phyloP scores from a whole-genome alignment of 2,113 vertebrate genomes.

The Polypterus bichir region DNA sequence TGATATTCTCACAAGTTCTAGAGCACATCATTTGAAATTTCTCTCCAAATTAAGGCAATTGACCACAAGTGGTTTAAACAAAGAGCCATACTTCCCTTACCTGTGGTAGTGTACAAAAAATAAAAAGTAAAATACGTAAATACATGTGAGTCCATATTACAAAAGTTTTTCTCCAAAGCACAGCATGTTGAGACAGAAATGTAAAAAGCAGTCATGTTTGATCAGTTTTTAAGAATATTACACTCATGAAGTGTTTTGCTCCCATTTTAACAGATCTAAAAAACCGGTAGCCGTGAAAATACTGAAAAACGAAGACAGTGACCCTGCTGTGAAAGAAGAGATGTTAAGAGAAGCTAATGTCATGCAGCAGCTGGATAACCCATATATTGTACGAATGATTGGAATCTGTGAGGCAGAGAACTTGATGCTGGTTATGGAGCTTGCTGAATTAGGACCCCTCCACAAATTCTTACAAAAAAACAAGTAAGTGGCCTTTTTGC shows the following conservation, averaged over 20 bases:
- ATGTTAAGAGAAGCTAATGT: constrained; percentile 79
- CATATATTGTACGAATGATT: constrained; percentile 95
- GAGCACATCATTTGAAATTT: too few relatives aligned
- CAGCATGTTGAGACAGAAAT: background rate
- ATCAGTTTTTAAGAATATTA: background rate
- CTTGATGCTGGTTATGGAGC: constrained; percentile 97
- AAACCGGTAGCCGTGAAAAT: constrained; percentile 88
- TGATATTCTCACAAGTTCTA: too few relatives aligned
- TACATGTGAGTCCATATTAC: background rate
- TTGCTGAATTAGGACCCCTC: constrained; percentile 84
- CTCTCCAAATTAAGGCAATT: too few relatives aligned
- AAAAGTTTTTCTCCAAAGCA: background rate
- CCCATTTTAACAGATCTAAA: constrained; percentile 48
- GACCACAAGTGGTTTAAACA: too few relatives aligned
- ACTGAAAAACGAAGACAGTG: constrained; percentile 77
- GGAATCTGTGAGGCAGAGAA: constrained; percentile 87
- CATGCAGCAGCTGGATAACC: constrained; percentile 94
- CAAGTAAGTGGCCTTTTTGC: constrained; percentile 45
- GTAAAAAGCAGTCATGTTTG: background rate
- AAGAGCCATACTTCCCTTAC: too few relatives aligned
- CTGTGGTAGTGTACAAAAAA: background rate
- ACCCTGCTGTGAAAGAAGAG: constrained; percentile 67
- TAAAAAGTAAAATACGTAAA: background rate
- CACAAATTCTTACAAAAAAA: constrained; percentile 85
- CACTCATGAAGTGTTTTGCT: background rate